Conservation (phyloP, 1,140 invertebrate genomes). For the Papilio dardanus region DNA sequence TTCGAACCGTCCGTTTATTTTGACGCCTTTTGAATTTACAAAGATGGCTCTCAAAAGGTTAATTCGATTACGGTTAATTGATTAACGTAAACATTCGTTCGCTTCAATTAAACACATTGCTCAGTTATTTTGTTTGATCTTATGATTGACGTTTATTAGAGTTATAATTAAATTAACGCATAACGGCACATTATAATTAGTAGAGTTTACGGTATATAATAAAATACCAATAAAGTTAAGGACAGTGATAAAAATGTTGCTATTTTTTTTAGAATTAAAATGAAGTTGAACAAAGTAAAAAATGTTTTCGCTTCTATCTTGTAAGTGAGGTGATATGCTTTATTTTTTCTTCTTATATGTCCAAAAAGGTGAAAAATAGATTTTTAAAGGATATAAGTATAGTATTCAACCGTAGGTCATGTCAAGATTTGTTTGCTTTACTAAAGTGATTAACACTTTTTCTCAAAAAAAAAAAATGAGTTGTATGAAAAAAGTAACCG, state of each 20-base stretch:
- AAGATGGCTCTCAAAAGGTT: slow-evolving; percentile 46
- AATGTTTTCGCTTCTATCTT: neutral
- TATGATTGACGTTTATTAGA: neutral
- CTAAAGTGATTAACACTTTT: neutral
- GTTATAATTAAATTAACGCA: neutral
- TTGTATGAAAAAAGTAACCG: slow-evolving; percentile 29
- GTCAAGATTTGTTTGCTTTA: too few species aligned
- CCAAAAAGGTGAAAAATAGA: neutral
- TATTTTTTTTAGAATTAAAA: too few species aligned
- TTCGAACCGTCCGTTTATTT: slow-evolving; percentile 61
- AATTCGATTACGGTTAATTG: slow-evolving; percentile 44
- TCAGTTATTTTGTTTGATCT: slow-evolving; percentile 19
- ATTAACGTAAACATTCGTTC: slow-evolving; percentile 32
- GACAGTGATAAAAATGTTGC: too few species aligned
- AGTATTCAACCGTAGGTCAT: neutral
- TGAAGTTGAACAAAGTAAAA: too few species aligned
- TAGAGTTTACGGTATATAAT: neutral
- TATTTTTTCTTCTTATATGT: neutral
- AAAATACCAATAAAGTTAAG: too few species aligned
- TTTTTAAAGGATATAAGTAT: neutral
- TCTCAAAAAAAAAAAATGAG: slow-evolving; percentile 4
- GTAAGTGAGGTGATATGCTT: neutral
- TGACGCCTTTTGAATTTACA: slow-evolving; percentile 57
- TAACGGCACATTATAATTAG: neutral
- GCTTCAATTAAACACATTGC: slow-evolving; percentile 28